Percentiles rank a stretch among this genome's conserved stretches.
These are phyloP conservation scores for Acipenser transmontanus DNA, from an alignment of 2,797 vertebrate genomes.

Conservation along the genomic window DNA sequence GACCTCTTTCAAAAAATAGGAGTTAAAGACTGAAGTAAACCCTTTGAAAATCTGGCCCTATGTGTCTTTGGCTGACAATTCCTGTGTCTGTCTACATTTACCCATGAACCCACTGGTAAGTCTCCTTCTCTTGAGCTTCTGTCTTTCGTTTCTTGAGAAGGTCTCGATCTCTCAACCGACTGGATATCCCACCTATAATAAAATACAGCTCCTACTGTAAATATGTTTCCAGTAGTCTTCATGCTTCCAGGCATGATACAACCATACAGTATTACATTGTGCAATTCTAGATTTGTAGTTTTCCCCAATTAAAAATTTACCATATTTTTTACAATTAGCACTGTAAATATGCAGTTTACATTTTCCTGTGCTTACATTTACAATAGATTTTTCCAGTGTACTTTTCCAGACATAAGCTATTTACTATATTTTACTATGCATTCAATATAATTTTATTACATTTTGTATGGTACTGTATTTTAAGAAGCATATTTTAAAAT, in stretches of 20 bases:
- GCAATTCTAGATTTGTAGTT: too few species aligned
- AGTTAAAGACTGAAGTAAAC: too few species aligned
- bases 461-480: too few species aligned
- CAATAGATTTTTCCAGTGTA: not conserved
- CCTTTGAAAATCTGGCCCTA: not conserved
- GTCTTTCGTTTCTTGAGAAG: slow-evolving; percentile 80
- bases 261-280: too few species aligned
- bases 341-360: not conserved
- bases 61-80: not conserved
- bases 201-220: too few species aligned
- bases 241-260: too few species aligned
- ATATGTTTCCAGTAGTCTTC: too few species aligned
- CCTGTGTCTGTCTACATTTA: slow-evolving; percentile 43
- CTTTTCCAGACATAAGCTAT: not conserved
- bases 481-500: too few species aligned
- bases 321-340: not conserved
- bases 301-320: not conserved
- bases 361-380: slow-evolving; percentile 4
- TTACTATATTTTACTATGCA: too few species aligned
- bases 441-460: too few species aligned
- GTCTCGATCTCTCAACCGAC: slow-evolving; percentile 75
- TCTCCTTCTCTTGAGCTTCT: slow-evolving; percentile 75
- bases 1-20: too few species aligned
- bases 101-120: slow-evolving; percentile 73
- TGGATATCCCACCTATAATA: slow-evolving; percentile 58